Conservation (phyloP, 2,113 vertebrate genomes). For the Hemichromis elongatus region DNA sequence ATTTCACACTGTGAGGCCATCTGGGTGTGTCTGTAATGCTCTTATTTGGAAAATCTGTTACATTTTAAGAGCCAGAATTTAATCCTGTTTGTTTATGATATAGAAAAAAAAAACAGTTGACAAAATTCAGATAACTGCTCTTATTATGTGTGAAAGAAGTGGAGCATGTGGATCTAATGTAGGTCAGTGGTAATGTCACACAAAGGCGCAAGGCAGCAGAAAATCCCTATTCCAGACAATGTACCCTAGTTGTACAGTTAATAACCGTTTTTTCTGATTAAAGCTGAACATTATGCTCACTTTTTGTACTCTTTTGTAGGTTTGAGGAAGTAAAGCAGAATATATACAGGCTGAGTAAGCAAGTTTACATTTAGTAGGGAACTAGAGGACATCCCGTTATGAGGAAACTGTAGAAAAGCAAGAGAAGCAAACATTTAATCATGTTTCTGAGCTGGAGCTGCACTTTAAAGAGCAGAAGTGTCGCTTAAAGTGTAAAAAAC, state of each 20-base stretch:
- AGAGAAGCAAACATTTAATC: not conserved
- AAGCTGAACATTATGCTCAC: not conserved
- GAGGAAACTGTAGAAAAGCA: not conserved
- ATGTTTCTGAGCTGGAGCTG: not conserved
- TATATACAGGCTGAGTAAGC: not conserved
- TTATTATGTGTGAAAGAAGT: constrained; percentile 28
- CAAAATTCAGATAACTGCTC: constrained; percentile 20
- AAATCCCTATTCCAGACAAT: constrained; percentile 47
- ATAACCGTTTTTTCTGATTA: not conserved
- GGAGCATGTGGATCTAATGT: constrained; percentile 34
- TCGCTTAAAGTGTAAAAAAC: not conserved
- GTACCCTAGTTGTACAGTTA: constrained; percentile 9
- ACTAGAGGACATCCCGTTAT: not conserved
- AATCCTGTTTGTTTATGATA: constrained; percentile 50
- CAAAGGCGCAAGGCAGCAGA: not conserved
- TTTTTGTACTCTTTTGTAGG: not conserved
- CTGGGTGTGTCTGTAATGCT: constrained; percentile 38
- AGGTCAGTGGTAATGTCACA: constrained; percentile 49
- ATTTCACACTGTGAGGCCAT: constrained; percentile 12
- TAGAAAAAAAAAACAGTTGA: not conserved
- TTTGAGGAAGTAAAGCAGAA: constrained; percentile 29
- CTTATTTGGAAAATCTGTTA: constrained; percentile 46
- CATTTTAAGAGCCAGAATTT: not conserved
- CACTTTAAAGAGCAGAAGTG: not conserved
- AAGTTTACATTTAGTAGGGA: not conserved